These are phyloP conservation scores for Rhinella marina DNA, from an alignment of 2,797 vertebrate genomes.

Conservation along the genomic window DNA sequence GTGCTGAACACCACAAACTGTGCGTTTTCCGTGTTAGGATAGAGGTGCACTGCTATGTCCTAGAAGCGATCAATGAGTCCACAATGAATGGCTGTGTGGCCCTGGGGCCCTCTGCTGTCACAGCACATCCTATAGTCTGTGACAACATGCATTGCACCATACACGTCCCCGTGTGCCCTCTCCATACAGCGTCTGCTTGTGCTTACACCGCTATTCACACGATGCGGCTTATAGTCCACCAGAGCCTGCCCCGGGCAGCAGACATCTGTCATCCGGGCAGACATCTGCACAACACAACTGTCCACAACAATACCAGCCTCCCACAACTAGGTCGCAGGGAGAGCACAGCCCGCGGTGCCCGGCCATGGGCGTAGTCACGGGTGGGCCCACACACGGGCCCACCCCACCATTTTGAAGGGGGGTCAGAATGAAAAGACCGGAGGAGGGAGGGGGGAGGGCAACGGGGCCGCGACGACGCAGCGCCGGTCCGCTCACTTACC, in stretches of 20 bases:
- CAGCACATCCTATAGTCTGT: too few relatives aligned
- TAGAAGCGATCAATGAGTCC: too few relatives aligned
- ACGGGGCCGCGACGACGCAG: conserved; percentile 18
- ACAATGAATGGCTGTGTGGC: too few relatives aligned
- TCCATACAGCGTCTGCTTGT: too few relatives aligned
- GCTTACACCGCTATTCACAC: too few relatives aligned
- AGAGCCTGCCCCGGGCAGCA: neutral
- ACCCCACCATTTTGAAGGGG: neutral
- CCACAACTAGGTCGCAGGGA: neutral
- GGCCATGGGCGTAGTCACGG: conserved; percentile 24
- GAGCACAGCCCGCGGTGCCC: neutral
- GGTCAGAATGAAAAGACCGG: neutral
- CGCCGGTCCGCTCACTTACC: conserved; percentile 52
- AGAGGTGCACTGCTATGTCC: too few relatives aligned
- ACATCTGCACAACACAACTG: neutral
- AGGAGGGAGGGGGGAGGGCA: neutral
- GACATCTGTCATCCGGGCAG: neutral
- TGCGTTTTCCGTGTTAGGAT: too few relatives aligned
- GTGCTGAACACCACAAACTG: too few relatives aligned
- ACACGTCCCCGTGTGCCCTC: too few relatives aligned
- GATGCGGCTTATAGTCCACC: neutral
- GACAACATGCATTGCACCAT: too few relatives aligned
- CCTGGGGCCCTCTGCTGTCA: too few relatives aligned
- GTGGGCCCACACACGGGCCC: neutral
- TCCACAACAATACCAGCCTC: neutral